These are phyloP conservation scores for Pomatostomus ruficeps DNA, from an alignment of 2,113 vertebrate genomes.

Conservation along the genomic window DNA sequence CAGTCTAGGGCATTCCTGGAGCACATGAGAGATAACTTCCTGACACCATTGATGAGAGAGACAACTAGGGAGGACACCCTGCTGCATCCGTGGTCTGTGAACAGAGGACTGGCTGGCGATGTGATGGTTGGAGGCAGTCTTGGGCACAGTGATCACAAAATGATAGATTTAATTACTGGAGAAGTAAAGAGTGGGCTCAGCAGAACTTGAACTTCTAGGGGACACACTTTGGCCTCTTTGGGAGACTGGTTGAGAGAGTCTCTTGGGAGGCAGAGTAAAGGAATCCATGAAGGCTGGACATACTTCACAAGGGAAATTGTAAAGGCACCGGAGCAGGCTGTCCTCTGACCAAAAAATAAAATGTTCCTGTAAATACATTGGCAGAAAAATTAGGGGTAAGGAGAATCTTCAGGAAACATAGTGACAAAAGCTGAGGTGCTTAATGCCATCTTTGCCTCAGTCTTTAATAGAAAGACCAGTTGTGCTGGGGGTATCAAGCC, in stretches of 20 bases:
- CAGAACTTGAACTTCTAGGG: not conserved
- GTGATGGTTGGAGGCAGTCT: not conserved
- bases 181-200: not conserved
- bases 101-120: not conserved
- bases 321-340: accelerated
- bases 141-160: not conserved
- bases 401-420: not conserved
- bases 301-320: not conserved
- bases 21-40: not conserved
- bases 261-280: not conserved
- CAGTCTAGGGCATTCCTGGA: not conserved
- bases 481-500: not conserved
- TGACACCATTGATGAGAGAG: not conserved
- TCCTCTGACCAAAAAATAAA: not conserved
- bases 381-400: not conserved
- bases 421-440: not conserved
- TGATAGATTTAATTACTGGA: not conserved
- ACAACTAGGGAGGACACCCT: not conserved
- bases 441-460: not conserved
- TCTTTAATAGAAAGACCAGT: not conserved
- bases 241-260: not conserved
- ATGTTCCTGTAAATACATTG: not conserved
- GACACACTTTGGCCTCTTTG: not conserved
- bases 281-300: not conserved
- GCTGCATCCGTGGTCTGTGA: not conserved